These are phyloP conservation scores for Pedionomus torquatus DNA, from an alignment of 2,113 vertebrate species.

Conservation along the genomic window DNA sequence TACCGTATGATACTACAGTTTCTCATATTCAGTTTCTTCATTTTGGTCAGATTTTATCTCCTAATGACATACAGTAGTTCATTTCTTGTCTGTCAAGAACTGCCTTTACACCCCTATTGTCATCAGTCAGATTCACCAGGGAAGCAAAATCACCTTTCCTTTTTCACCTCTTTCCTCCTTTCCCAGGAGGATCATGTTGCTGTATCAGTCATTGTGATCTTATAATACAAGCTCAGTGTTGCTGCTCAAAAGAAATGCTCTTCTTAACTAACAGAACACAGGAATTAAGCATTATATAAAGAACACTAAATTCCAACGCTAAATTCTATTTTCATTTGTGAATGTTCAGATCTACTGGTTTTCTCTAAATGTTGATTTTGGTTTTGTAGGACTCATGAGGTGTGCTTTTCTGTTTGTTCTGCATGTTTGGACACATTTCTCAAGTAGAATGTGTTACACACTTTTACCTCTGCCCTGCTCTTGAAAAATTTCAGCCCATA, in stretches of 20 bases:
- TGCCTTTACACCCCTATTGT: not conserved
- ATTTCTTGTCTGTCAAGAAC: not conserved
- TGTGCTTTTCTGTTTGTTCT: not conserved
- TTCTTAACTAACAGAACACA: not conserved
- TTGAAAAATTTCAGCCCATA: not conserved
- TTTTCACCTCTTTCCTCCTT: not conserved
- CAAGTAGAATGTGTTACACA: not conserved
- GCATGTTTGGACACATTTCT: not conserved
- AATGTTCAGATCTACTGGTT: not conserved
- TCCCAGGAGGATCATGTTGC: not conserved
- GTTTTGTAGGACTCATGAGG: fast-evolving
- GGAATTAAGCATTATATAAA: not conserved
- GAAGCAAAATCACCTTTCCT: not conserved
- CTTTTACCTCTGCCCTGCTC: not conserved
- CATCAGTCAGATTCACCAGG: not conserved
- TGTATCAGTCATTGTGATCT: not conserved
- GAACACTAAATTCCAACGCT: not conserved
- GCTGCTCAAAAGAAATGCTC: not conserved
- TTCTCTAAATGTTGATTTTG: not conserved
- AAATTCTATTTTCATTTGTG: not conserved
- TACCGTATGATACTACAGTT: not conserved
- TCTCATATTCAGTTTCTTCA: not conserved
- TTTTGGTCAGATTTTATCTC: not conserved
- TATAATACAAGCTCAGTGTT: not conserved
- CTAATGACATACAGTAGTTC: not conserved